Evolutionary conservation across 2,797 vertebrate species (phyloP).

Genomic region (Serranus cabrilla): DNA sequence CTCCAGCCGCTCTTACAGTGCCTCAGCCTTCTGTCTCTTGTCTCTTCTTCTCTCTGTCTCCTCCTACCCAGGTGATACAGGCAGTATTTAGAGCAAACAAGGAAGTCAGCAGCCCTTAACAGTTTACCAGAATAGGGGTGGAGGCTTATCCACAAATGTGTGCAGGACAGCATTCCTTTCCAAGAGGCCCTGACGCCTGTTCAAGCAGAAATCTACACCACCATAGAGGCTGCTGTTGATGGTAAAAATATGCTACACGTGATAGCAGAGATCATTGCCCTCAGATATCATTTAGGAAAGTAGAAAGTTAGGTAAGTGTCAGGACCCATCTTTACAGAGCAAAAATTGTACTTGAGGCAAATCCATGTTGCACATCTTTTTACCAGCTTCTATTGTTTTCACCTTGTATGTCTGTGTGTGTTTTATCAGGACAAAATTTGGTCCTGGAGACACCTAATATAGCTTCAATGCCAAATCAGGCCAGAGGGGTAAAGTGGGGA

Average conservation of each 20-base stretch:
- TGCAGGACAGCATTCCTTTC: conserved; percentile 68
- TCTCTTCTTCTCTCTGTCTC: neutral
- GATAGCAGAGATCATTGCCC: neutral
- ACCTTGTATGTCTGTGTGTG: no score
- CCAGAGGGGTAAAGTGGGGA: no score
- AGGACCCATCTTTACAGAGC: neutral
- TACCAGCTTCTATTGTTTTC: no score
- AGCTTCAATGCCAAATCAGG: no score
- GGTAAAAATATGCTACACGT: conserved; percentile 37
- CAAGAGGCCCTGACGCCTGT: neutral
- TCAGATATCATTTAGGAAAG: neutral
- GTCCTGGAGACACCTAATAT: no score
- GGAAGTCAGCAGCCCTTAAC: conserved; percentile 5
- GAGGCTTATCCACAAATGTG: conserved; percentile 23
- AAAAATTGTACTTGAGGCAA: no score
- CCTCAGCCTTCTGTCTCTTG: neutral
- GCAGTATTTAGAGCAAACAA: conserved; percentile 15
- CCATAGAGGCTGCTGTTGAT: conserved; percentile 50
- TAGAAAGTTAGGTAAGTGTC: neutral
- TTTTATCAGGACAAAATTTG: no score
- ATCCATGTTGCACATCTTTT: no score
- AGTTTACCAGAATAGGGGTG: conserved; percentile 4
- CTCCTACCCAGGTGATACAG: neutral
- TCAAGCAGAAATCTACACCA: conserved; percentile 21
- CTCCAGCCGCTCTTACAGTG: neutral